Percentiles rank a stretch among this genome's conserved stretches.
Conservation (phyloP, 1,140 invertebrate species). For the Pogonomyrmex californicus region DNA sequence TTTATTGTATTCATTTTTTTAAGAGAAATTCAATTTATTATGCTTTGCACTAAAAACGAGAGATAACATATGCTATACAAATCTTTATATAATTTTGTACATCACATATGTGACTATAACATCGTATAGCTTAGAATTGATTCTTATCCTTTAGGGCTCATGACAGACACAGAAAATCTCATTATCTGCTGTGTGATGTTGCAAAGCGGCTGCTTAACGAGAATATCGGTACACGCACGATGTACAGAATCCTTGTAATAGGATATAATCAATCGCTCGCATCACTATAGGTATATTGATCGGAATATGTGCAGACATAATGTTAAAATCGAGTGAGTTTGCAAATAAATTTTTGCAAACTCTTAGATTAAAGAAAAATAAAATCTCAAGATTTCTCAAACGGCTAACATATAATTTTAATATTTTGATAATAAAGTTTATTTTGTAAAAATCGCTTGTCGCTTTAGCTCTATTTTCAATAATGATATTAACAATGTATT, state of each 20-base stretch:
- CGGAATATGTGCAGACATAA: neutral
- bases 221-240: constrained; percentile 25
- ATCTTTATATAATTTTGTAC: neutral
- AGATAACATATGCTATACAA: neutral
- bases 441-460: neutral
- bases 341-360: neutral
- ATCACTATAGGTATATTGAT: constrained; percentile 35
- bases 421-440: neutral
- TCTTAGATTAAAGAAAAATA: neutral
- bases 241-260: constrained; percentile 35
- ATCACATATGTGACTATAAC: neutral
- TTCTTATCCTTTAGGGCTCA: constrained; percentile 46
- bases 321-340: neutral
- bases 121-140: constrained; percentile 25
- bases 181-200: constrained; percentile 49
- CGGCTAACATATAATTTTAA: neutral
- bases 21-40: neutral
- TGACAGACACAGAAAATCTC: constrained; percentile 58
- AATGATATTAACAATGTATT: neutral
- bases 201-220: constrained; percentile 60
- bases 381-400: neutral
- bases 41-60: neutral
- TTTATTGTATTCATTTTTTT: neutral
- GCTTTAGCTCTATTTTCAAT: neutral
- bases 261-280: constrained; percentile 21